These are phyloP conservation scores for Geotrupes spiniger DNA, from an alignment of 2,888 invertebrate genomes.

Conservation along the genomic window DNA sequence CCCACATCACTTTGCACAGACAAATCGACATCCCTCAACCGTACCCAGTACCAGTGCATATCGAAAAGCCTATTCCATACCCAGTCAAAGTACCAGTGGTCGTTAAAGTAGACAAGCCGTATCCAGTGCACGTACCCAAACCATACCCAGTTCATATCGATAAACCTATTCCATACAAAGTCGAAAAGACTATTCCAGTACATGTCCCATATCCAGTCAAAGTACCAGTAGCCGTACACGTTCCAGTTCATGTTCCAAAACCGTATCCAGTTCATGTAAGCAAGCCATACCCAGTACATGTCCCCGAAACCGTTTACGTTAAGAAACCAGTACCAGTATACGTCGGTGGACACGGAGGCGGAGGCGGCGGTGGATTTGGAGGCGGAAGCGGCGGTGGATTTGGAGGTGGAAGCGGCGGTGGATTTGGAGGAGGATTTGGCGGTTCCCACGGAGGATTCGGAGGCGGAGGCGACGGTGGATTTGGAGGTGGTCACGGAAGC, in stretches of 20 bases:
- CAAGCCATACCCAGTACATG: constrained; percentile 17
- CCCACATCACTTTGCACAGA: constrained; percentile 21
- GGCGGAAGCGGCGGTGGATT: too few species aligned
- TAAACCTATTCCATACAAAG: constrained; percentile 21
- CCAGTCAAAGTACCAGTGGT: constrained; percentile 19
- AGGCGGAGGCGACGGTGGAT: constrained; percentile 17
- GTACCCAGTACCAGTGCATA: constrained; percentile 16
- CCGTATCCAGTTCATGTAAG: constrained; percentile 21
- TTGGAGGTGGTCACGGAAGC: constrained; percentile 29
- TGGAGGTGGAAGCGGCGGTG: constrained; percentile 2
- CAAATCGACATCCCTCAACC: constrained; percentile 18
- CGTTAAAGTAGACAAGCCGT: constrained; percentile 21
- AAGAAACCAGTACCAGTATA: constrained; percentile 21
- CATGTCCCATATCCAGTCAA: constrained; percentile 20
- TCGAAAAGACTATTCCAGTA: constrained; percentile 18
- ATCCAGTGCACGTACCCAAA: constrained; percentile 22
- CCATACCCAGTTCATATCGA: constrained; percentile 22
- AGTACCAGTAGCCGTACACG: constrained; percentile 19
- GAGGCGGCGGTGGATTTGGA: too few species aligned
- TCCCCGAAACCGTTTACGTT: constrained; percentile 18
- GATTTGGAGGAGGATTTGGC: constrained; percentile 9
- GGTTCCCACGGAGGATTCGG: constrained; percentile 2
- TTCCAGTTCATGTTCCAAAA: constrained; percentile 19
- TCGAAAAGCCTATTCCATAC: constrained; percentile 16
- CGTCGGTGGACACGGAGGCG: too few species aligned